These are phyloP conservation scores for Pachydiplax longipennis DNA, from an alignment of 2,888 invertebrate genomes.

Conservation along the genomic window DNA sequence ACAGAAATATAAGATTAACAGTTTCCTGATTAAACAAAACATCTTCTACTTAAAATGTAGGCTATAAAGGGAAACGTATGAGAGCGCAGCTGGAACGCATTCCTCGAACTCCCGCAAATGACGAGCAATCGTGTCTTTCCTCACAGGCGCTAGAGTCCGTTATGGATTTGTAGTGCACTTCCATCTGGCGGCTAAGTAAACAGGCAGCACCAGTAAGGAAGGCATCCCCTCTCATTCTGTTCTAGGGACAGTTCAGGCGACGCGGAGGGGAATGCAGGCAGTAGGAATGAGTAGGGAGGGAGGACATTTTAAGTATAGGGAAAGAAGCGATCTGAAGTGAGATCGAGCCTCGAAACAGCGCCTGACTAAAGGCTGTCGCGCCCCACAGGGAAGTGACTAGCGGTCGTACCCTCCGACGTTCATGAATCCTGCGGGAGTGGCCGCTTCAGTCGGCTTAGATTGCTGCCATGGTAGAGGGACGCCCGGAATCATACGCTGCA, in stretches of 20 bases:
- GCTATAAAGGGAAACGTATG: too few species aligned
- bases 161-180: slow-evolving; percentile 2
- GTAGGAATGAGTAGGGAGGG: not conserved
- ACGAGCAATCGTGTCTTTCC: not conserved
- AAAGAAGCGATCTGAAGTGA: slow-evolving; percentile 14
- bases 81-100: too few species aligned
- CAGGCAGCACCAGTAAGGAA: not conserved
- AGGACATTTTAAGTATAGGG: not conserved
- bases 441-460: not conserved
- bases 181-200: slow-evolving; percentile 15
- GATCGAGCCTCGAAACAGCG: not conserved
- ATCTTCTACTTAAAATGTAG: too few species aligned
- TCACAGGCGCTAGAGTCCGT: slow-evolving; percentile 6
- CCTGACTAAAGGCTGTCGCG: not conserved
- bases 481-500: not conserved
- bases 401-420: not conserved
- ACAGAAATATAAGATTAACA: too few species aligned
- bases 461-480: slow-evolving; percentile 25
- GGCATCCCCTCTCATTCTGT: not conserved
- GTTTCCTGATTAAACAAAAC: too few species aligned
- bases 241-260: not conserved
- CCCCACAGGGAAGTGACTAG: not conserved
- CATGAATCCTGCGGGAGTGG: slow-evolving; percentile 27
- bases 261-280: not conserved
- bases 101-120: not conserved